These are phyloP conservation scores for Solenopsis invicta DNA, from an alignment of 1,140 invertebrate species.

Conservation along the genomic window DNA sequence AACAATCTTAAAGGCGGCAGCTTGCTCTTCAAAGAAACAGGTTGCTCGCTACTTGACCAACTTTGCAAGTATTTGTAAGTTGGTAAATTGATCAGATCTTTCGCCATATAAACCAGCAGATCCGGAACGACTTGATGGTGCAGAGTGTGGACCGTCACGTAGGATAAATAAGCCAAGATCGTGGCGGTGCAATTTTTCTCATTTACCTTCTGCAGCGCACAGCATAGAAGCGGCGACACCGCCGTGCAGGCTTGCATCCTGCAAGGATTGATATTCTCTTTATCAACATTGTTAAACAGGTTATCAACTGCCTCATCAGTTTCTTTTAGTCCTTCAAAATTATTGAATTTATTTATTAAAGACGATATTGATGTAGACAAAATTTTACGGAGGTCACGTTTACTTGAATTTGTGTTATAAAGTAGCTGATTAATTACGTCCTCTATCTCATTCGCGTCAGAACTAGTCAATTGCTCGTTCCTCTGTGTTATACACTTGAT, in stretches of 20 bases:
- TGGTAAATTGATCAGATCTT: conserved; percentile 70
- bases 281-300: not conserved
- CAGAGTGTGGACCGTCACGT: conserved; percentile 78
- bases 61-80: conserved; percentile 75
- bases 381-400: not conserved
- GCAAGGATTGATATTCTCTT: not conserved
- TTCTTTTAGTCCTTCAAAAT: conserved; percentile 28
- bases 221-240: conserved; percentile 78
- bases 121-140: conserved; percentile 81
- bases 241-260: conserved; percentile 68
- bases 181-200: conserved; percentile 66
- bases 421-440: not conserved
- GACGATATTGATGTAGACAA: not conserved
- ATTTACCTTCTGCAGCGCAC: conserved; percentile 77
- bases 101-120: conserved; percentile 74
- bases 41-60: conserved; percentile 69
- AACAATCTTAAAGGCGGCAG: conserved; percentile 55
- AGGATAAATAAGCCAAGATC: conserved; percentile 75
- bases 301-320: conserved; percentile 73
- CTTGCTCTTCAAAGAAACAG: conserved; percentile 63
- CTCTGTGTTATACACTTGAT: conserved; percentile 73
- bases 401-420: conserved; percentile 9
- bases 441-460: not conserved
- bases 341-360: not conserved
- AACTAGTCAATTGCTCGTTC: conserved; percentile 58